phyloP scores from a whole-genome alignment of 1,140 invertebrate genomes.

The Conopomorpha cramerella region DNA sequence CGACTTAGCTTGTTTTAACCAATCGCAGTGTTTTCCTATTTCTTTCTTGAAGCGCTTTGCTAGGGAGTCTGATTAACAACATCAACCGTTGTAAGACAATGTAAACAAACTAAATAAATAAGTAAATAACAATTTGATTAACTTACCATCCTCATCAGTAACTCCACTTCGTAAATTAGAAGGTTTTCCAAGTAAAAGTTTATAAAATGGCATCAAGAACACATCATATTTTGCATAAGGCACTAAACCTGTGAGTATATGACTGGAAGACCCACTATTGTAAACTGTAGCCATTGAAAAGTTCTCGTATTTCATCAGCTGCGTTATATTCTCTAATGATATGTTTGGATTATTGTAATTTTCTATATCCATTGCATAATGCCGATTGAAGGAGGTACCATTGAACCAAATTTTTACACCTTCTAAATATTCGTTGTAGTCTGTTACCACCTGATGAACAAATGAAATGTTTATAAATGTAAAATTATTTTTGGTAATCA shows the following conservation, averaged over 20 bases:
- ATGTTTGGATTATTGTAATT: constrained; percentile 23
- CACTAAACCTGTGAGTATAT: constrained; percentile 66
- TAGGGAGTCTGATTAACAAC: too few relatives aligned
- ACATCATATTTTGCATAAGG: constrained; percentile 77
- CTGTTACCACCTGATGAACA: constrained; percentile 41
- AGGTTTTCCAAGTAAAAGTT: constrained; percentile 75
- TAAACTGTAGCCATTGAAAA: constrained; percentile 67
- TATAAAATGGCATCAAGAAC: constrained; percentile 80
- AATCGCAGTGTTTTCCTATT: too few relatives aligned
- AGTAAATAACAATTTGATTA: too few relatives aligned
- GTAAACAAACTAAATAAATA: too few relatives aligned
- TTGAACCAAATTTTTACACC: constrained; percentile 93
- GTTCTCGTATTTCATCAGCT: constrained; percentile 41
- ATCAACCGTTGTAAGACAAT: too few relatives aligned
- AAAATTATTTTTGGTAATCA: too few relatives aligned
- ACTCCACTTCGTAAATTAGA: constrained; percentile 74
- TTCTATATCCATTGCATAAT: constrained; percentile 25
- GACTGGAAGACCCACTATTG: constrained; percentile 66
- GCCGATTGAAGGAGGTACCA: constrained; percentile 64
- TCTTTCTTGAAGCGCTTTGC: too few relatives aligned
- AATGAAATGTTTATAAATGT: neutral
- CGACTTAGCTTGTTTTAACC: too few relatives aligned
- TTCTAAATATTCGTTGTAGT: constrained; percentile 71
- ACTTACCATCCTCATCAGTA: constrained; percentile 78
- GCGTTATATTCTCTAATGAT: constrained; percentile 26